Base-by-base conservation (phyloP, 1,140 invertebrate species). In the Zaprionus tsacasi region DNA sequence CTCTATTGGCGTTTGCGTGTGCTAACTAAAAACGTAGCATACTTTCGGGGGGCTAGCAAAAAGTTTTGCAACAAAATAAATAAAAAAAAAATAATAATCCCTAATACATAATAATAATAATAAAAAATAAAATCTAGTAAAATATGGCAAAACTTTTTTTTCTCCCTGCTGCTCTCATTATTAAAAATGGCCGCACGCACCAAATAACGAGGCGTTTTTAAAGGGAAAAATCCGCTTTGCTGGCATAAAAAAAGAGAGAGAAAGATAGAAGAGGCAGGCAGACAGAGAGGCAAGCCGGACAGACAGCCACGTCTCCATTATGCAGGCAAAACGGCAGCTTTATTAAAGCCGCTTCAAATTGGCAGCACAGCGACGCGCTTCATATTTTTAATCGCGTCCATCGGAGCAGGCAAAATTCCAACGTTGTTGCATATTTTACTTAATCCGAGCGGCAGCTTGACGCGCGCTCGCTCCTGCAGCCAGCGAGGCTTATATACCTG, bases 351-450 rank as follows among this genome's bases (percentile, higher is more conserved):
- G 36, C 11, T 68, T 61, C 70, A 70, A 70, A 63, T 70, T 70
- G 58, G n/a, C 45, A 50, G 52, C 21, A 13, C 12, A 12, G 70
- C 54, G 17, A 11, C 2, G 1, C 64, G 64, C 56, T 55, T 61
- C 71, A 74, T 69, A 74, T 63, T 74, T 74, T 74, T 74, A 69
- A 74, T 74, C 71, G 71, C 52, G 57, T 74, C 71, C 64, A 73
- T 73, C 70, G 68, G 50, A 30, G 43, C 15, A 36, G n/a, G 40
- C 13, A 45, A 17, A 67, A 73, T 68, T 48, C 57, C 50, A 15
- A 5, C 12, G 27, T 35, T n/a, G 55, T 27, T 67, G 70, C 70
- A 72, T 72, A 72, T 72, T 71, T 61, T 21, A 55, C 65, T 61
- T 74, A 74, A 74, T 74, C 71, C 71, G 65, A 15, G 11, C 38